phyloP scores from a whole-genome alignment of 35 echinoderm and acorn worm species.

The Strongylocentrotus purpuratus region DNA sequence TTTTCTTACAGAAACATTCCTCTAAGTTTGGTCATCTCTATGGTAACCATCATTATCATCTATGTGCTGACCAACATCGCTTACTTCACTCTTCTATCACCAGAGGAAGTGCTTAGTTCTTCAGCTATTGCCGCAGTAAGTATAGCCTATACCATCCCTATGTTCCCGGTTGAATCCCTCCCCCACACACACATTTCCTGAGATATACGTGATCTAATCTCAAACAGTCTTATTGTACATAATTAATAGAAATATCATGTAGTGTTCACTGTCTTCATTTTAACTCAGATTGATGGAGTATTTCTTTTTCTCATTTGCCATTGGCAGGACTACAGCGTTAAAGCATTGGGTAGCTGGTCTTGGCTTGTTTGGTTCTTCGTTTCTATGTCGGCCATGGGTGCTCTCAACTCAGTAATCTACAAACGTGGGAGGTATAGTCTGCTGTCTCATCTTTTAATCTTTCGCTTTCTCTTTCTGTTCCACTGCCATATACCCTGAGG shows the following conservation, averaged over 20 bases:
- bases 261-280: no score
- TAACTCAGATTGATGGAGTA: no score
- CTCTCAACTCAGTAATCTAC: neutral
- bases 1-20: neutral
- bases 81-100: slow-evolving; percentile 23
- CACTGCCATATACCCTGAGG: no score
- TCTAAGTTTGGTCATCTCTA: neutral
- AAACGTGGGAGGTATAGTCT: slow-evolving; percentile 34
- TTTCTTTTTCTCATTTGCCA: no score
- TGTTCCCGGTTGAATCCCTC: no score
- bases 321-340: slow-evolving; percentile 44
- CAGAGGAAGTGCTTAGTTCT: neutral
- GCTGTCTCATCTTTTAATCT: no score
- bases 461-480: no score
- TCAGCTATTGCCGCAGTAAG: neutral
- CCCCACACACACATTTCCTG: no score
- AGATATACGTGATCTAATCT: no score
- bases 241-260: no score
- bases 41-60: neutral
- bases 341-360: neutral
- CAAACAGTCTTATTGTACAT: no score
- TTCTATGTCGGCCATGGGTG: slow-evolving; percentile 11
- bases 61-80: slow-evolving; percentile 2
- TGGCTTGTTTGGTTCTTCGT: slow-evolving; percentile 35
- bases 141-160: no score